These are phyloP conservation scores for Nomada lathburiana DNA, from an alignment of 2,888 invertebrate genomes.

Conservation along the genomic window DNA sequence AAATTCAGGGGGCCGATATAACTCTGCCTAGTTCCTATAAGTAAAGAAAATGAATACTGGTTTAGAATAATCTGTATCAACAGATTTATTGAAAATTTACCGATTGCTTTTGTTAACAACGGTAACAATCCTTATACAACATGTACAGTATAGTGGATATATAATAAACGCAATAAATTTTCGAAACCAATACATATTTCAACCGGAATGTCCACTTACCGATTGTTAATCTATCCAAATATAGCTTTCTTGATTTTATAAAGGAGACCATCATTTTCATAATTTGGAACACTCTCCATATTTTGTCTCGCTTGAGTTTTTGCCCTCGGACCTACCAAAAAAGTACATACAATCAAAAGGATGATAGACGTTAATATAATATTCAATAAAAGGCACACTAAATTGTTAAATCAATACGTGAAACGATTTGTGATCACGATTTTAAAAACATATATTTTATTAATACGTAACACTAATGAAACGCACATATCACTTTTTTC, in stretches of 20 bases:
- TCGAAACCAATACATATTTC: no score
- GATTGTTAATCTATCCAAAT: conserved; percentile 85
- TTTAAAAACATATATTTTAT: conserved; percentile 17
- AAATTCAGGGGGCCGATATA: conserved; percentile 87
- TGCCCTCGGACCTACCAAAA: conserved; percentile 85
- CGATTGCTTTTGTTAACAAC: not conserved
- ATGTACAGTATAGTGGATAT: no score
- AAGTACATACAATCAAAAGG: conserved; percentile 34
- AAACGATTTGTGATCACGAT: conserved; percentile 7
- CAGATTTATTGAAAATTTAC: not conserved
- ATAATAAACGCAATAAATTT: no score
- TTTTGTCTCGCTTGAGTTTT: conserved; percentile 85
- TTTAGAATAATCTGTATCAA: not conserved
- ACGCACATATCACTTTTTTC: conserved; percentile 55
- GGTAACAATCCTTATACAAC: not conserved
- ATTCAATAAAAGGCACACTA: not conserved
- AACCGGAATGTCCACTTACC: conserved; percentile 73
- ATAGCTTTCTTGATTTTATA: conserved; percentile 87
- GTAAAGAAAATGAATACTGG: not conserved
- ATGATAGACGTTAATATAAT: conserved; percentile 16
- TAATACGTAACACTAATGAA: conserved; percentile 58
- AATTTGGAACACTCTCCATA: conserved; percentile 74
- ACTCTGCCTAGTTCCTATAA: conserved; percentile 88
- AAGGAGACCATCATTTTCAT: conserved; percentile 85
- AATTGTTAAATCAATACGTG: conserved; percentile 1